Conservation (phyloP, 2,797 vertebrate species). For the Gymnodraco acuticeps region DNA sequence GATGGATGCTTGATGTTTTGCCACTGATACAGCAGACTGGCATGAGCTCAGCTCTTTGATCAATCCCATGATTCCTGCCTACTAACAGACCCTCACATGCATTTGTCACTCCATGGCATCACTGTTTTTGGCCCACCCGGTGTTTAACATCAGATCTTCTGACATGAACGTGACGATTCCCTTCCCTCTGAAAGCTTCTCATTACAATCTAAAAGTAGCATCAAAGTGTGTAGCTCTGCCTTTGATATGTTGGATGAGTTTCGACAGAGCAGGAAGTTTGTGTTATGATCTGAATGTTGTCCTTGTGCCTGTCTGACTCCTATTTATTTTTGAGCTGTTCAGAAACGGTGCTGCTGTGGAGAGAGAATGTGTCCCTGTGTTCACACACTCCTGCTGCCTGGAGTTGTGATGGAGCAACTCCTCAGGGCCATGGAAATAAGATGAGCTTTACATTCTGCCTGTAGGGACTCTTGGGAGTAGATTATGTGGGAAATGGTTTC, state of each 20-base stretch:
- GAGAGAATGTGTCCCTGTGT: slow-evolving; percentile 48
- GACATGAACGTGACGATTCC: slow-evolving; percentile 17
- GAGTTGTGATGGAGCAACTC: slow-evolving; percentile 18
- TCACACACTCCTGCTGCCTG: slow-evolving; percentile 24
- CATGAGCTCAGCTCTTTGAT: slow-evolving; percentile 61
- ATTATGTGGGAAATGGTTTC: slow-evolving; percentile 7
- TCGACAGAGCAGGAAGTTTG: slow-evolving; percentile 19
- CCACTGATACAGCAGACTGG: slow-evolving; percentile 59
- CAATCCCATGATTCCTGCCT: slow-evolving; percentile 31
- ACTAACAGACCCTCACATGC: slow-evolving; percentile 38
- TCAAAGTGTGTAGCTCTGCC: slow-evolving; percentile 23
- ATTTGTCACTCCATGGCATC: slow-evolving; percentile 28
- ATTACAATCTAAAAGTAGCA: slow-evolving; percentile 40
- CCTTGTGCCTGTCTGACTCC: slow-evolving; percentile 33
- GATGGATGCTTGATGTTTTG: slow-evolving; percentile 62
- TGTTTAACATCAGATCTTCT: slow-evolving; percentile 35
- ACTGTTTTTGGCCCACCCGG: slow-evolving; percentile 29
- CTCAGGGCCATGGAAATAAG: slow-evolving; percentile 3
- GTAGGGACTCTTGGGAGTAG: background rate
- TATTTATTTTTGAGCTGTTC: slow-evolving; percentile 48
- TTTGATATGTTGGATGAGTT: slow-evolving; percentile 45
- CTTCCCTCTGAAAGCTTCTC: slow-evolving; percentile 13
- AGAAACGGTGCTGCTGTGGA: slow-evolving; percentile 63
- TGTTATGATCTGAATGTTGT: slow-evolving; percentile 44
- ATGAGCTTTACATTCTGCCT: slow-evolving; percentile 23